Evolutionary conservation across 2,113 vertebrate species (phyloP), one percentile per base, ranked within the genome.

Genomic region (Pterophyllum scalare): DNA sequence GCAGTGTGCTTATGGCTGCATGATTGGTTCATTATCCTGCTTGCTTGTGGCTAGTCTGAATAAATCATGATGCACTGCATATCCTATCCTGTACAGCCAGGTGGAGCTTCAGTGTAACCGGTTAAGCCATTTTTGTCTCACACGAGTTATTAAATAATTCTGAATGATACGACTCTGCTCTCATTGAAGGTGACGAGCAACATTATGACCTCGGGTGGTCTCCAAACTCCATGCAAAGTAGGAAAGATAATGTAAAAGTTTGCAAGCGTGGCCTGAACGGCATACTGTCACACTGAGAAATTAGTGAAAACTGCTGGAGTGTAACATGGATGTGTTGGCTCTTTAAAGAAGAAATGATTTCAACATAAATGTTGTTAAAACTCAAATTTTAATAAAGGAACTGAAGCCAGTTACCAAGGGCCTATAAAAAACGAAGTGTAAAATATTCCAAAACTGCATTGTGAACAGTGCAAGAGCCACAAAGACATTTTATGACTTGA

Each of bases 21-120:
- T 65, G 84, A 87, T 65, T 52, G 61, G 75, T 61, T 90, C 54
- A 90, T 83, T 83, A 83, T 83, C 38, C 26, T 59, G 22, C 79
- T 46, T 46, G 64, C 81, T 67, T 19, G 14, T 38, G 57, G 72
- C 77, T 87, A 11, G 19, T 58, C 35, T 85, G 52, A 84, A 88
- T 79, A 84, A 64, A 77, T 80, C 26, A 74, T 40, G n/a, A 84
- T 40, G 46, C 31, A 26, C 56, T 22, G 22, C 19, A 49, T 24
- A 17, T 67, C 46, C 2, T 46, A 33, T 33, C 43, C 38, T 26
- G 26, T 72, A 20, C 22, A 82, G 15, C 56, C 62, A 38, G 65
- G 17, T 70, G 59, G 31, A 26, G 19, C 43, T 54, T 46, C 15
- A 26, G 43, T 38, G 59, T 74, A 17, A n/a, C 11, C 64, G 75